These are phyloP conservation scores for Drosophila ochracea DNA, from an alignment of 2,888 invertebrate genomes.

Conservation along the genomic window DNA sequence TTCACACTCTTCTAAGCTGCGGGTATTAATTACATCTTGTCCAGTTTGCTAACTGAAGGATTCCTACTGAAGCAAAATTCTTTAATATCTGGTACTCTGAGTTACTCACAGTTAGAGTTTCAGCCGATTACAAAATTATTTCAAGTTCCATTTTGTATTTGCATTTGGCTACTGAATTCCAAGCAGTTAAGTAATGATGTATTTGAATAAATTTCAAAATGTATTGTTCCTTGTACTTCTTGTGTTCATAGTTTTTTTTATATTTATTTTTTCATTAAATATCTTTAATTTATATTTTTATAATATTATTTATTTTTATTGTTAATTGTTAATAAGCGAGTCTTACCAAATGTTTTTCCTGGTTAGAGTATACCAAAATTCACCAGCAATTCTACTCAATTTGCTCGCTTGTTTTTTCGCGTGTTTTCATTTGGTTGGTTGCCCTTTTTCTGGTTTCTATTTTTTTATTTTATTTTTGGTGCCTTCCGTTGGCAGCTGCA, in stretches of 20 bases:
- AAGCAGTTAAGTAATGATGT: background rate
- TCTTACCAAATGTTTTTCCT: background rate
- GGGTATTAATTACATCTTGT: background rate
- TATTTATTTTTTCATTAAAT: background rate
- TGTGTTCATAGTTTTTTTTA: background rate
- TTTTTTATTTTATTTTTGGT: constrained; percentile 16
- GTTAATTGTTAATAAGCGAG: background rate
- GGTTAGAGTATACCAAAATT: constrained; percentile 27
- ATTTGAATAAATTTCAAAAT: background rate
- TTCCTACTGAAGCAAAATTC: background rate
- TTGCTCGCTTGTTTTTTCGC: constrained; percentile 17
- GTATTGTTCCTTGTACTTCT: background rate
- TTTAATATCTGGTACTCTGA: background rate
- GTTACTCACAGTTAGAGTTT: background rate
- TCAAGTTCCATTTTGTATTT: background rate
- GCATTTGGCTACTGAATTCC: too few species aligned
- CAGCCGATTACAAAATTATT: background rate
- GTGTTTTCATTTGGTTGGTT: constrained; percentile 49
- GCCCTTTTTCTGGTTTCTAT: constrained; percentile 48
- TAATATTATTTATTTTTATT: background rate
- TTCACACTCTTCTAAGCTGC: constrained; percentile 5
- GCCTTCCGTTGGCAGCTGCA: constrained; percentile 73
- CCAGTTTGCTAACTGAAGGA: background rate
- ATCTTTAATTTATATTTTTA: background rate
- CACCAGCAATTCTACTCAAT: background rate